Conservation (phyloP, 2,113 vertebrate genomes). For the Isichthys henryi region DNA sequence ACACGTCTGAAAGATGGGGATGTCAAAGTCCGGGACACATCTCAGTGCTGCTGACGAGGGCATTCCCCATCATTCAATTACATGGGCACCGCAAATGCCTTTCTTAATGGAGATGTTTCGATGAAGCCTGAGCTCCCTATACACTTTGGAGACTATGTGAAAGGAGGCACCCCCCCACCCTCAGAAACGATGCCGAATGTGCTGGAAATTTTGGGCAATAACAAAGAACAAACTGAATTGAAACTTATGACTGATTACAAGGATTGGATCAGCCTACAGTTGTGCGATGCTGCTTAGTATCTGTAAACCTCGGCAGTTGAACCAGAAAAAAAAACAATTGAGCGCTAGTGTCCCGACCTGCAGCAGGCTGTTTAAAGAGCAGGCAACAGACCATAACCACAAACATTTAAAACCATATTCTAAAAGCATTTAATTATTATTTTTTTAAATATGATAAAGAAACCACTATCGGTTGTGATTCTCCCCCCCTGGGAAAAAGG, state of each 20-base stretch:
- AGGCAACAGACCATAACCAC: not conserved
- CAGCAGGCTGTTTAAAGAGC: not conserved
- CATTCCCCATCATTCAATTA: not conserved
- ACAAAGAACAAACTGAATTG: not conserved
- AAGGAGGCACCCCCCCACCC: not conserved
- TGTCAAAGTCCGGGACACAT: not conserved
- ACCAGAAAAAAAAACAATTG: not conserved
- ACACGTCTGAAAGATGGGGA: not conserved
- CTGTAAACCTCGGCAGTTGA: not conserved
- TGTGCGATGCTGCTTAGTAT: not conserved
- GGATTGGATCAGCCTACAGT: not conserved
- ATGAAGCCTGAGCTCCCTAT: not conserved
- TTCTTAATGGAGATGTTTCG: conserved; percentile 11
- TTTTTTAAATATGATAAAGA: not conserved
- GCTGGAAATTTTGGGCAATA: not conserved
- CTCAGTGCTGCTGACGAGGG: not conserved
- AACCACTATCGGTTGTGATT: not conserved
- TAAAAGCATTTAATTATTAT: not conserved
- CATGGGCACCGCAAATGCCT: not conserved
- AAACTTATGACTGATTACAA: not conserved
- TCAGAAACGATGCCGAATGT: not conserved
- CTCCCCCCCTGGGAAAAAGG: not conserved
- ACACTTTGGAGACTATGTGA: not conserved
- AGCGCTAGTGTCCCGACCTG: not conserved
- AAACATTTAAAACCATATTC: not conserved